phyloP scores from a whole-genome alignment of 1,140 invertebrate species.

The Littorina saxatilis region DNA sequence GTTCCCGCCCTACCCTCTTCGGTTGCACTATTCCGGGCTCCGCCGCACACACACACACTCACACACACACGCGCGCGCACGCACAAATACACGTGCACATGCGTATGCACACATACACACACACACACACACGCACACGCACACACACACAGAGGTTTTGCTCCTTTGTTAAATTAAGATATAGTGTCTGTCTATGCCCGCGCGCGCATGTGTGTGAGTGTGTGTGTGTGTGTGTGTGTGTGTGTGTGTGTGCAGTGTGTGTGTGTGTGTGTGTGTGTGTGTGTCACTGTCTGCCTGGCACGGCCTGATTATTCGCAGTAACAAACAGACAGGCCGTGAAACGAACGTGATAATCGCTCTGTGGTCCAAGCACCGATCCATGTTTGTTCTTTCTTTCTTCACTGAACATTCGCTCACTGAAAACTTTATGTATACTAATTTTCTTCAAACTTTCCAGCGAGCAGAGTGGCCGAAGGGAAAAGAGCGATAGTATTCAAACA shows the following conservation, averaged over 20 bases:
- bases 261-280: too few species aligned
- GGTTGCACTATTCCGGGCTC: too few species aligned
- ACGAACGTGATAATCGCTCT: neutral
- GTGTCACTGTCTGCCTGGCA: neutral
- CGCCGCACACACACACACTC: neutral
- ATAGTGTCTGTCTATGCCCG: too few species aligned
- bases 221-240: too few species aligned
- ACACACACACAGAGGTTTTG: neutral
- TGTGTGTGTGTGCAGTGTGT: too few species aligned
- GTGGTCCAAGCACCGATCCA: too few species aligned
- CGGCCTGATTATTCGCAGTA: neutral
- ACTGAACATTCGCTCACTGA: too few species aligned
- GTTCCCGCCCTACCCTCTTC: too few species aligned
- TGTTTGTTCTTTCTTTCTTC: too few species aligned
- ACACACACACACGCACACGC: slow-evolving; percentile 14
- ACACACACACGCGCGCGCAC: neutral
- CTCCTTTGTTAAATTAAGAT: neutral
- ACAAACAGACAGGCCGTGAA: neutral
- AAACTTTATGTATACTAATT: neutral
- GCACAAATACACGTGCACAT: neutral
- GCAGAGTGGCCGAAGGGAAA: neutral
- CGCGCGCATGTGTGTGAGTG: too few species aligned
- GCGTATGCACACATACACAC: neutral
- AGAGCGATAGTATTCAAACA: neutral
- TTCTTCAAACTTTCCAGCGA: neutral